Evolutionary conservation across 2,797 vertebrate species (phyloP).

Genomic region (Sphaeramia orbicularis): DNA sequence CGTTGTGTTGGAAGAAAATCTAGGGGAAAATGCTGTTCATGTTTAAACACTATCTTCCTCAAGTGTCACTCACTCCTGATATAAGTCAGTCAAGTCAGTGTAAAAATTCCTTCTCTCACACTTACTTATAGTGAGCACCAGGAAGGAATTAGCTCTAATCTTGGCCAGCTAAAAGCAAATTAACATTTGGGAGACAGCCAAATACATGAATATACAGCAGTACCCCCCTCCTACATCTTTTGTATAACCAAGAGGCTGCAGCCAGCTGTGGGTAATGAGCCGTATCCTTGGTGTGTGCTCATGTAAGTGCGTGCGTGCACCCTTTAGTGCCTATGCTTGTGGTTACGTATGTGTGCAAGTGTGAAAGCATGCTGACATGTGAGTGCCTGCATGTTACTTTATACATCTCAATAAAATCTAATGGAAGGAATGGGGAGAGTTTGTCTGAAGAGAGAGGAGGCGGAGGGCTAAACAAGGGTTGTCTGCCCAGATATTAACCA

Average conservation of each 20-base stretch:
- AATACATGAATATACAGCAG: constrained; percentile 88
- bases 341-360: constrained; percentile 61
- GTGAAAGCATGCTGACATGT: constrained; percentile 66
- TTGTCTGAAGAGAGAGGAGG: constrained; percentile 65
- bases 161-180: constrained; percentile 92
- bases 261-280: constrained; percentile 86
- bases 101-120: constrained; percentile 86
- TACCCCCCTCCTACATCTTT: constrained; percentile 83
- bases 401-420: constrained; percentile 85
- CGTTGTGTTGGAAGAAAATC: constrained; percentile 72
- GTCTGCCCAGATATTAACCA: constrained; percentile 72
- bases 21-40: constrained; percentile 76
- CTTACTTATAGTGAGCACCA: constrained; percentile 87
- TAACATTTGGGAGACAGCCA: constrained; percentile 91
- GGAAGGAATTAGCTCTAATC: constrained; percentile 92
- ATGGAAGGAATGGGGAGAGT: constrained; percentile 77
- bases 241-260: constrained; percentile 84
- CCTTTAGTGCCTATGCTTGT: constrained; percentile 58
- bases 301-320: constrained; percentile 27
- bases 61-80: constrained; percentile 81
- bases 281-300: constrained; percentile 72
- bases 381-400: constrained; percentile 78
- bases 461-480: constrained; percentile 49
- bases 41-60: constrained; percentile 81
- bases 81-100: constrained; percentile 76